These are phyloP conservation scores for Pristionchus pacificus DNA, from an alignment of 1,140 invertebrate species.

Conservation along the genomic window DNA sequence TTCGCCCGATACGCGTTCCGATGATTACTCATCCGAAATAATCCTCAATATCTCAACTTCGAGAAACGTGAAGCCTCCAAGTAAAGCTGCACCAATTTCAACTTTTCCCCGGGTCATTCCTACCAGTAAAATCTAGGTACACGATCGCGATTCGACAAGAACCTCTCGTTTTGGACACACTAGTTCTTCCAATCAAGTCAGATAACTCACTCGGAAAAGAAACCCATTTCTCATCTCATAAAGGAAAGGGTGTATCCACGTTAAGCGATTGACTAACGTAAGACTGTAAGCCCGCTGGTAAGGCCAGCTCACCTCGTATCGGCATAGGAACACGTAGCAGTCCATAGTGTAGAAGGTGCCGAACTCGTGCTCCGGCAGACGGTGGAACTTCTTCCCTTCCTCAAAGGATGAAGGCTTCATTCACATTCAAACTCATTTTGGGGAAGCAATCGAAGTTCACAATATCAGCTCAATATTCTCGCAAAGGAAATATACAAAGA, in stretches of 20 bases:
- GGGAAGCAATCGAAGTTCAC: not conserved
- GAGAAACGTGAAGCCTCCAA: too few species aligned
- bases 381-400: conserved; percentile 85
- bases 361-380: conserved; percentile 86
- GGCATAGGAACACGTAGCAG: conserved; percentile 95
- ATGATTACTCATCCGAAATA: too few species aligned
- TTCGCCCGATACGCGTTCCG: too few species aligned
- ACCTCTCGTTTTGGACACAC: too few species aligned
- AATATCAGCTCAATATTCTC: too few species aligned
- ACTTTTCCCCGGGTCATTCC: too few species aligned
- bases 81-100: too few species aligned
- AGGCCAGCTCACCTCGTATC: conserved; percentile 89
- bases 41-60: too few species aligned
- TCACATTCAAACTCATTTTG: not conserved
- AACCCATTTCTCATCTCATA: too few species aligned
- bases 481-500: too few species aligned
- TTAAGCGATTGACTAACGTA: not conserved
- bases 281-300: conserved; percentile 62
- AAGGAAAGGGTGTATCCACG: not conserved
- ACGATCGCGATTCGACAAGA: too few species aligned
- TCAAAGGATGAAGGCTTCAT: conserved; percentile 22
- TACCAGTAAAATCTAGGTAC: too few species aligned
- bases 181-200: not conserved
- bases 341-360: conserved; percentile 88
- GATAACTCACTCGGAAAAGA: not conserved